A percentile compares a stretch with the other conserved stretches of the same genome.
Conservation (phyloP, 2,113 vertebrate species). For the Sakesphorus luctuosus region DNA sequence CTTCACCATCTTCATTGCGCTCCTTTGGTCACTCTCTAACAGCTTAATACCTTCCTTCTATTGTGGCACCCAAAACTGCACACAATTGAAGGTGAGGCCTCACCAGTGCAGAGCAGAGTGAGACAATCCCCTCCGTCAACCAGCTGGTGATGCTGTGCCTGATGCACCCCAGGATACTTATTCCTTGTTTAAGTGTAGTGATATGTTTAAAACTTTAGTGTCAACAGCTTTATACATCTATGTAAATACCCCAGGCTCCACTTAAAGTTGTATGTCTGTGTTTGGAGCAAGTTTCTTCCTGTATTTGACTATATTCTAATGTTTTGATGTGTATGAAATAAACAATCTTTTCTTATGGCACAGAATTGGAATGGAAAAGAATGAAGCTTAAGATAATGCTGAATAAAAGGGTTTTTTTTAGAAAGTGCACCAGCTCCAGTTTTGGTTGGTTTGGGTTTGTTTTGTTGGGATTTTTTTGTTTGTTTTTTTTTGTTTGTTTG, state of each 20-base stretch:
- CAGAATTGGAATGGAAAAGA: neutral
- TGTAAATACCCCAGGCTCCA: neutral
- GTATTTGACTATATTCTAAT: neutral
- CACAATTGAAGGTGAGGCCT: neutral
- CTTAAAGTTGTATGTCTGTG: neutral
- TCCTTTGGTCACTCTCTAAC: neutral
- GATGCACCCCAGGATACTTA: neutral
- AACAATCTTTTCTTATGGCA: fast-evolving
- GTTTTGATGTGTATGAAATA: neutral
- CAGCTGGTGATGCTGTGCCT: neutral
- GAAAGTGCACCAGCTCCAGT: neutral
- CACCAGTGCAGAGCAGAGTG: neutral
- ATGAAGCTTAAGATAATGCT: neutral
- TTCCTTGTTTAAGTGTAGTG: neutral
- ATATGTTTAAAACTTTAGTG: neutral
- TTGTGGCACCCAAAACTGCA: neutral
- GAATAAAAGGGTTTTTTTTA: neutral
- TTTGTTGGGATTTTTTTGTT: no score
- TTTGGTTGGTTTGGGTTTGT: neutral
- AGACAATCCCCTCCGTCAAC: neutral
- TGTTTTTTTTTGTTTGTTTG: no score
- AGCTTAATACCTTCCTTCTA: neutral
- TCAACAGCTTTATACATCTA: neutral
- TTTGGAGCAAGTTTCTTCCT: neutral
- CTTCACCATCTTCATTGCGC: neutral